Percentiles rank a stretch among this genome's conserved stretches.
Conservation (phyloP, 2,888 invertebrate genomes). For the Palloptera scutellata region DNA sequence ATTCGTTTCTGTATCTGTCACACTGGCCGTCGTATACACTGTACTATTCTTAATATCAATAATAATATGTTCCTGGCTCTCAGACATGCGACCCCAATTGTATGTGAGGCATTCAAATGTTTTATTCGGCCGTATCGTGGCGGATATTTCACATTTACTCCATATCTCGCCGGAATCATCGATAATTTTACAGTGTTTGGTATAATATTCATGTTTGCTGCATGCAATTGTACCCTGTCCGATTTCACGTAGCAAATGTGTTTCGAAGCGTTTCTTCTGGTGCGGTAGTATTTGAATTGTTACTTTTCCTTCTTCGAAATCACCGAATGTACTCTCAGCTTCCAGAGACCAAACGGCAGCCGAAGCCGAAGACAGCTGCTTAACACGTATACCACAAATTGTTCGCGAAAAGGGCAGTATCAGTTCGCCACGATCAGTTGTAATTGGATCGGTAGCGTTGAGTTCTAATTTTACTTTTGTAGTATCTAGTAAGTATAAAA, state of each 20-base stretch:
- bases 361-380: slow-evolving; percentile 37
- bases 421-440: slow-evolving; percentile 41
- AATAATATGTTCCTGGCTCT: slow-evolving; percentile 44
- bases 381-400: slow-evolving; percentile 46
- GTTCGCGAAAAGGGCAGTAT: slow-evolving; percentile 40
- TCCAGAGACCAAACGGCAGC: slow-evolving; percentile 39
- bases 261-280: slow-evolving; percentile 41
- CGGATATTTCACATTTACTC: slow-evolving; percentile 43
- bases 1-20: slow-evolving; percentile 34
- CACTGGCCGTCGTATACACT: slow-evolving; percentile 37
- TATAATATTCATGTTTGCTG: slow-evolving; percentile 38
- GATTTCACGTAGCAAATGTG: slow-evolving; percentile 37
- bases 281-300: slow-evolving; percentile 34
- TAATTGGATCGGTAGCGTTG: slow-evolving; percentile 35
- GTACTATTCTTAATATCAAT: slow-evolving; percentile 38
- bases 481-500: slow-evolving; percentile 29
- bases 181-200: slow-evolving; percentile 45
- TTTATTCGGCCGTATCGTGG: slow-evolving; percentile 42
- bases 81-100: slow-evolving; percentile 45
- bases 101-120: slow-evolving; percentile 45
- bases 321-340: slow-evolving; percentile 38
- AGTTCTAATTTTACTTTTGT: slow-evolving; percentile 39
- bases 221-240: slow-evolving; percentile 43
- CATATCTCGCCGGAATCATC: slow-evolving; percentile 39
- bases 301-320: slow-evolving; percentile 31